Conservation (phyloP, 2,797 vertebrate genomes). For the Sebastiscus albofasciatus region DNA sequence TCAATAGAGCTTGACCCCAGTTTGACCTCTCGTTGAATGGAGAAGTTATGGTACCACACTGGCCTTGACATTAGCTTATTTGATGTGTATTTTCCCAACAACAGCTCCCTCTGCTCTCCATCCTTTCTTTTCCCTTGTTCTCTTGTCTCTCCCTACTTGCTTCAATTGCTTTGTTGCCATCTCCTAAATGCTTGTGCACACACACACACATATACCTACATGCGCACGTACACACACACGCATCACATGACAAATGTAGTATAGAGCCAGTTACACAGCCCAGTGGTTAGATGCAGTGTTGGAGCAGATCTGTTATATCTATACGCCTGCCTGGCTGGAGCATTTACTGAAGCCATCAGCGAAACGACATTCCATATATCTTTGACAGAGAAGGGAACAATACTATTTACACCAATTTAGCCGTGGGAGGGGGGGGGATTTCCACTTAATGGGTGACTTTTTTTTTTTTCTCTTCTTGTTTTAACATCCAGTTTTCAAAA, state of each 20-base stretch:
- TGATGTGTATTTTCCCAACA: constrained; percentile 70
- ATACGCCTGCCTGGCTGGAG: constrained; percentile 65
- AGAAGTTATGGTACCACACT: constrained; percentile 77
- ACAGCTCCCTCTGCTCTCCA: constrained; percentile 41
- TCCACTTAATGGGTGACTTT: constrained; percentile 61
- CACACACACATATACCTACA: background rate
- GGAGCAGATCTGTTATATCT: constrained; percentile 73
- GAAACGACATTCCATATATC: constrained; percentile 72
- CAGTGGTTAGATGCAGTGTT: constrained; percentile 68
- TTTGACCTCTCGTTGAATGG: constrained; percentile 74
- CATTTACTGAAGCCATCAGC: constrained; percentile 77
- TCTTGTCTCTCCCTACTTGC: constrained; percentile 17
- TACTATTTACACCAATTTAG: constrained; percentile 77
- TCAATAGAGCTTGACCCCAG: constrained; percentile 82
- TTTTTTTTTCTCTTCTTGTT: constrained; percentile 46
- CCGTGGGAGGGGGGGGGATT: constrained; percentile 31
- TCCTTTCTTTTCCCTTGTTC: constrained; percentile 24
- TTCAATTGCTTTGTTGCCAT: constrained; percentile 58
- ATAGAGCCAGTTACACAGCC: constrained; percentile 71
- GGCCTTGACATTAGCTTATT: constrained; percentile 77
- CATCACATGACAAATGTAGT: constrained; percentile 67
- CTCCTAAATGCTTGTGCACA: constrained; percentile 55
- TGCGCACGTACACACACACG: background rate
- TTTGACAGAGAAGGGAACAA: constrained; percentile 76
- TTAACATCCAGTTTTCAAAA: constrained; percentile 67